Percentiles rank a stretch among this genome's conserved stretches.
Conservation (phyloP, 2,888 invertebrate species). For the Gari tellinella region DNA sequence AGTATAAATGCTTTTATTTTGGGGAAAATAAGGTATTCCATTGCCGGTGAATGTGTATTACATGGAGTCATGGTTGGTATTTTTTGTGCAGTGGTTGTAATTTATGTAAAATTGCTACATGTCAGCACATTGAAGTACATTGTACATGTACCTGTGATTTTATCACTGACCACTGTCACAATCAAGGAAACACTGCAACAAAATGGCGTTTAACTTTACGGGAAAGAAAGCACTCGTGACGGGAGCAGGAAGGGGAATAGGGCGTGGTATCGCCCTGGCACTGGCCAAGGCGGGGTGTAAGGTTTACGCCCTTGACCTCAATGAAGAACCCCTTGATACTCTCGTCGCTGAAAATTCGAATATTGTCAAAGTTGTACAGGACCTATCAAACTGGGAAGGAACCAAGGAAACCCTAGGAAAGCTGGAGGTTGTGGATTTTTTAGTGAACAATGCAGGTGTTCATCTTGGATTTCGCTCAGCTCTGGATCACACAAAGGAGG, state of each 20-base stretch:
- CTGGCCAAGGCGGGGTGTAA: conserved; percentile 89
- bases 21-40: too few species aligned
- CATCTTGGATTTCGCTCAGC: too few species aligned
- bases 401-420: conserved; percentile 88
- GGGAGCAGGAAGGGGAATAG: conserved; percentile 94
- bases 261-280: conserved; percentile 89
- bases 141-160: too few species aligned
- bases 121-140: too few species aligned
- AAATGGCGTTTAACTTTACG: conserved; percentile 8
- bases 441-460: conserved; percentile 94
- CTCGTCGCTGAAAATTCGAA: conserved; percentile 84
- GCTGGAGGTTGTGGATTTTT: conserved; percentile 89
- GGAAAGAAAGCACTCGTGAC: conserved; percentile 87
- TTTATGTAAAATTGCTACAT: too few species aligned
- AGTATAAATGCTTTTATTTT: too few species aligned
- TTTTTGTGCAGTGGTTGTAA: too few species aligned
- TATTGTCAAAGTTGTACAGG: conserved; percentile 87
- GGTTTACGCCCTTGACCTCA: conserved; percentile 91
- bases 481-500: too few species aligned
- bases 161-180: too few species aligned
- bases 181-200: background rate
- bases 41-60: too few species aligned
- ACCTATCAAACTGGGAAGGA: conserved; percentile 91
- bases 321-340: conserved; percentile 88
- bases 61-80: too few species aligned